These are phyloP conservation scores for Cygnus olor DNA, from an alignment of 2,797 vertebrate species.

Conservation along the genomic window DNA sequence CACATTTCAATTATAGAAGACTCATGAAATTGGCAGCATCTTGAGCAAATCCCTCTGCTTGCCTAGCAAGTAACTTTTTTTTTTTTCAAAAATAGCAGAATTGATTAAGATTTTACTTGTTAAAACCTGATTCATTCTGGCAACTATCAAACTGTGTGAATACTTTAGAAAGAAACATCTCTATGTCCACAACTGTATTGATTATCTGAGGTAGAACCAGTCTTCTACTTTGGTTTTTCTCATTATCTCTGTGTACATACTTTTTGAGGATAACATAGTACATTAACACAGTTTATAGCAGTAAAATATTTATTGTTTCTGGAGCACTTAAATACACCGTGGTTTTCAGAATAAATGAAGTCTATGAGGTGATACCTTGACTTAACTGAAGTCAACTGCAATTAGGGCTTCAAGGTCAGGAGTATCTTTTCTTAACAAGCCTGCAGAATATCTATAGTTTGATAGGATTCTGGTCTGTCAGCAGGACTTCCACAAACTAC, in stretches of 20 bases:
- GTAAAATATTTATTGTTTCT: constrained; percentile 27
- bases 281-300: background rate
- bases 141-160: constrained; percentile 3
- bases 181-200: background rate
- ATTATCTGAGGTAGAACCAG: background rate
- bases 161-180: background rate
- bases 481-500: background rate
- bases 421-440: background rate
- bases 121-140: background rate
- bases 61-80: background rate
- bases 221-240: background rate
- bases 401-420: background rate
- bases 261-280: background rate
- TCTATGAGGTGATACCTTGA: background rate
- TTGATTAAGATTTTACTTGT: constrained; percentile 5
- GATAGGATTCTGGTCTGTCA: background rate
- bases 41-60: background rate
- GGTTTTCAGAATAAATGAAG: constrained; percentile 12
- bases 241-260: background rate
- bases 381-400: background rate
- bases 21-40: background rate
- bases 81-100: background rate
- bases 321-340: background rate
- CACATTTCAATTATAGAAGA: background rate
- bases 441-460: background rate